These are phyloP conservation scores for Lasioglossum calceatum DNA, from an alignment of 2,888 invertebrate genomes.

Conservation along the genomic window DNA sequence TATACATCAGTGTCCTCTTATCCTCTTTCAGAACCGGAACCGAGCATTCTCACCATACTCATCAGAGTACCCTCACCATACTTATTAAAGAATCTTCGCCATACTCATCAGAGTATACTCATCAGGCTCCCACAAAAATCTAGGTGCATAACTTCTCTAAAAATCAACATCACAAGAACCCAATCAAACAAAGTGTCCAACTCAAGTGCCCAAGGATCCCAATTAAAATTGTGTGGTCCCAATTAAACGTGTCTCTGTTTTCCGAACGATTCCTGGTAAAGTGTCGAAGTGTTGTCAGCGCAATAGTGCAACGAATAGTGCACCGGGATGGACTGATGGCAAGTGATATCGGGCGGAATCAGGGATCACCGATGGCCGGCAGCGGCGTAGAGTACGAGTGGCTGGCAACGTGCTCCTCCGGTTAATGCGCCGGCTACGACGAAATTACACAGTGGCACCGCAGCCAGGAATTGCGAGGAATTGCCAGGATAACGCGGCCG, in stretches of 20 bases:
- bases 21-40: background rate
- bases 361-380: constrained; percentile 47
- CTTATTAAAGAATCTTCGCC: too few species aligned
- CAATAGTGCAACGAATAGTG: background rate
- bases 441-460: constrained; percentile 57
- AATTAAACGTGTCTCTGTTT: background rate
- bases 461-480: constrained; percentile 52
- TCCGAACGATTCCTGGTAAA: background rate
- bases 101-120: too few species aligned
- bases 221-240: too few species aligned
- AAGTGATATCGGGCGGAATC: constrained; percentile 26
- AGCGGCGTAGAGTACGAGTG: constrained; percentile 20
- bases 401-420: constrained; percentile 34
- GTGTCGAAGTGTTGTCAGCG: background rate
- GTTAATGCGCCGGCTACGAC: constrained; percentile 47
- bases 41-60: background rate
- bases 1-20: background rate
- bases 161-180: background rate
- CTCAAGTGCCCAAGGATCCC: background rate
- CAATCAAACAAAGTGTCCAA: background rate
- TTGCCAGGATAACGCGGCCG: constrained; percentile 58
- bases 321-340: constrained; percentile 7
- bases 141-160: too few species aligned
- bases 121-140: too few species aligned
- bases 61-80: too few species aligned